These are phyloP conservation scores for Anagyrus pseudococci DNA, from an alignment of 2,888 invertebrate species.

Conservation along the genomic window DNA sequence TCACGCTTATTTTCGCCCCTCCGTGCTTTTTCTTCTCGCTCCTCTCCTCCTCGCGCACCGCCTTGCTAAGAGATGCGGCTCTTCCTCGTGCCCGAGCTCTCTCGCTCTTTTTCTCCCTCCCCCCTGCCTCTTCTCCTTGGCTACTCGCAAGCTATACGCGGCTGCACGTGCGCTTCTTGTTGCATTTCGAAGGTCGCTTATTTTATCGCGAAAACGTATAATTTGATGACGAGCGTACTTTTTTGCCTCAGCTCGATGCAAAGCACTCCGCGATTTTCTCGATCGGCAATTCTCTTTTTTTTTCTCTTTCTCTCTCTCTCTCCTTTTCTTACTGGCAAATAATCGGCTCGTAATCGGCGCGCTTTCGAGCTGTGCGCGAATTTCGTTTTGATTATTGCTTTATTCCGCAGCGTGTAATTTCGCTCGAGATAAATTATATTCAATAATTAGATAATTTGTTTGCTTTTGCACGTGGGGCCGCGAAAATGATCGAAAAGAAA, in stretches of 20 bases:
- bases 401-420: constrained; percentile 7
- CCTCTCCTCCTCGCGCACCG: background rate
- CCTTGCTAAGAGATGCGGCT: background rate
- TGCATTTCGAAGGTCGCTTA: constrained; percentile 13
- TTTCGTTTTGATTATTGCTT: background rate
- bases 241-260: constrained; percentile 1
- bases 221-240: constrained; percentile 25
- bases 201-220: constrained; percentile 27
- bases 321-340: background rate
- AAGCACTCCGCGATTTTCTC: constrained; percentile 10
- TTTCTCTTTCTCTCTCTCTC: no score
- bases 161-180: background rate
- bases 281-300: no score
- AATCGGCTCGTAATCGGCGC: constrained; percentile 4
- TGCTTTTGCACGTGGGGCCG: background rate
- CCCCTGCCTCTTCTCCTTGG: background rate
- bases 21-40: constrained; percentile 22
- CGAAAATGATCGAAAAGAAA: no score
- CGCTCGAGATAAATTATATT: background rate
- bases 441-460: background rate
- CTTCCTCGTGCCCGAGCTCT: background rate
- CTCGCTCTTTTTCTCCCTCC: background rate
- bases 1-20: constrained; percentile 33
- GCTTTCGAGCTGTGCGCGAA: background rate
- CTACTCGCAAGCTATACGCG: no score